Base-by-base conservation (phyloP, 2,797 vertebrate species). In the Lepidocolaptes lacrymiger region DNA sequence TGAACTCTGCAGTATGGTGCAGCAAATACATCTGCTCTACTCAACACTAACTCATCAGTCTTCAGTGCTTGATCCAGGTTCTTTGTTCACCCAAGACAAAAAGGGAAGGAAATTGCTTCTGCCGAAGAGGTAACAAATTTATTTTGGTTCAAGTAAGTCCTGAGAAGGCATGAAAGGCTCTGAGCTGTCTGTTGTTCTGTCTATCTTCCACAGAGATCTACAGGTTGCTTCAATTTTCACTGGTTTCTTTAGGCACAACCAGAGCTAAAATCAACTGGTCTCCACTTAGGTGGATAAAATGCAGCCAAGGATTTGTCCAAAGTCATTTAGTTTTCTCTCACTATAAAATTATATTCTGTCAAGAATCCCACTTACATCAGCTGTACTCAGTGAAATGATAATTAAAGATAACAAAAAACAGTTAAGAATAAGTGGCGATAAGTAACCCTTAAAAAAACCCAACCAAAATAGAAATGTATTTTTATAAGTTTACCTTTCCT, bases 51-150 rank as follows among this genome's bases (percentile, higher is more conserved):
- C 24, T 92, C 63, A 32, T 36, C 39, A 44, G 62, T 83, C 74
- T 78, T 95, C 30, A 48, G 7, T 2, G 7, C 39, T 73, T 76
- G 77, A 85, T 91, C 24, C 30, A 72, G 22, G 15, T 81, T 90
- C 46, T 72, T 79, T 36, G 24, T 55, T 87, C 34, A 34, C 7
- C 14, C 19, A 68, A 64, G 30, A 67, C 17, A 74, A 82, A 77
- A 91, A 84, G 11, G 32, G 62, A 75, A 71, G 43, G 85, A 95
- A 92, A 80, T 18, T 93, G 12, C 54, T 89, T 84, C 71, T 82
- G 28, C 43, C 67, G 64, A 74, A 83, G 8, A 16, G 2, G 7
- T 36, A 56, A 71, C 8, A 73, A 55, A 82, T 81, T 59, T 78
- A 8, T 14, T 93, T 63, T 76, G 23, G 19, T 58, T 66, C 10